A percentile compares a stretch with the other conserved stretches of the same genome.
phyloP scores from a whole-genome alignment of 2,888 invertebrate genomes.

The Cenopis cana region DNA sequence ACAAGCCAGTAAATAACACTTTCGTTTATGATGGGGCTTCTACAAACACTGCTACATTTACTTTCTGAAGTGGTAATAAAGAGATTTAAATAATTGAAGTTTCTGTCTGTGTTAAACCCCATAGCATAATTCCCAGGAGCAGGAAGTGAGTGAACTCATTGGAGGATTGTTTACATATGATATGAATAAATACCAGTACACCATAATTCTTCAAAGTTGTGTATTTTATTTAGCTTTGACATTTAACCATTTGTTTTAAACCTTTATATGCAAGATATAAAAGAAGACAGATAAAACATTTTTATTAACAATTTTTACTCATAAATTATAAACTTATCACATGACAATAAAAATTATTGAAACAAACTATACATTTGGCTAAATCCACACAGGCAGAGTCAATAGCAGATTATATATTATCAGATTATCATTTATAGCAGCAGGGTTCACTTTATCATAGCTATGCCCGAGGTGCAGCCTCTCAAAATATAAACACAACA shows the following conservation, averaged over 20 bases:
- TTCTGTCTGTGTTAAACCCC: slow-evolving; percentile 23
- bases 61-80: slow-evolving; percentile 82
- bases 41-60: slow-evolving; percentile 92
- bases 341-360: slow-evolving; percentile 77
- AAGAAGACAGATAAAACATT: slow-evolving; percentile 72
- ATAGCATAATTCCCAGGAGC: slow-evolving; percentile 44
- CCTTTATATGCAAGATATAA: slow-evolving; percentile 73
- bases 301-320: slow-evolving; percentile 76
- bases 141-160: slow-evolving; percentile 46
- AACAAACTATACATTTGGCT: slow-evolving; percentile 83
- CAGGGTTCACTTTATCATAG: slow-evolving; percentile 60
- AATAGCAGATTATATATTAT: slow-evolving; percentile 58
- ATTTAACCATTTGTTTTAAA: slow-evolving; percentile 70
- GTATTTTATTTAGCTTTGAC: slow-evolving; percentile 77
- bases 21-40: slow-evolving; percentile 98
- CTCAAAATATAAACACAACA: slow-evolving; percentile 75
- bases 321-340: slow-evolving; percentile 82
- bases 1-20: slow-evolving; percentile 97
- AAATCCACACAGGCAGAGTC: slow-evolving; percentile 71
- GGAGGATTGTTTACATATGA: slow-evolving; percentile 47
- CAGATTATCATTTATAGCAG: slow-evolving; percentile 65
- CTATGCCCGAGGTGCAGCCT: slow-evolving; percentile 60
- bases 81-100: not conserved
- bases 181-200: slow-evolving; percentile 62
- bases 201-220: slow-evolving; percentile 78